These are phyloP conservation scores for Punctoribates punctum DNA, from an alignment of 2,888 invertebrate genomes.

Conservation along the genomic window DNA sequence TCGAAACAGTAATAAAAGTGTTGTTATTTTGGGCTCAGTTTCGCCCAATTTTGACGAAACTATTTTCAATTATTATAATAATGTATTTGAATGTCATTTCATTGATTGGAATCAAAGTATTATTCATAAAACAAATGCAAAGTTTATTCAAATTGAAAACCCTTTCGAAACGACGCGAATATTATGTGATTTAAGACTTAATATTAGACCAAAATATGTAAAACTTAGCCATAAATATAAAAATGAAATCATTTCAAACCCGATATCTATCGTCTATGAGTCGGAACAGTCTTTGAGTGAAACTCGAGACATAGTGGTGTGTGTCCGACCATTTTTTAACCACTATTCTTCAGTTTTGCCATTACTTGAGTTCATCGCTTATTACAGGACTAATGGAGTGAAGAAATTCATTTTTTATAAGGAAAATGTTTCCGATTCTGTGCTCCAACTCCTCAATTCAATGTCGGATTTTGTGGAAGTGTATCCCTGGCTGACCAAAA, in stretches of 20 bases:
- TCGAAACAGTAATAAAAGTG: too few species aligned
- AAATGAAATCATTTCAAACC: not conserved
- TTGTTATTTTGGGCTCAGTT: too few species aligned
- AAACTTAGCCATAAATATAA: not conserved
- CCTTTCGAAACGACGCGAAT: too few species aligned
- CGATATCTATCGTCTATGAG: not conserved
- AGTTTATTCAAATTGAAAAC: too few species aligned
- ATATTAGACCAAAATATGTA: too few species aligned
- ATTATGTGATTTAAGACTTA: too few species aligned
- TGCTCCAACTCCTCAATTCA: not conserved
- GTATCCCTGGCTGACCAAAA: not conserved
- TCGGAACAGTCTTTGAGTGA: not conserved
- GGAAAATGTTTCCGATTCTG: not conserved
- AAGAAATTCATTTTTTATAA: not conserved
- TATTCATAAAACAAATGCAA: too few species aligned
- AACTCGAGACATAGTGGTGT: not conserved
- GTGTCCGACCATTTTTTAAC: not conserved
- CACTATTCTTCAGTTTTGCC: not conserved
- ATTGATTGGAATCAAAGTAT: too few species aligned
- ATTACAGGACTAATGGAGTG: not conserved
- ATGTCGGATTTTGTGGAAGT: not conserved
- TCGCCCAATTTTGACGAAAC: too few species aligned
- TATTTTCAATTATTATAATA: too few species aligned
- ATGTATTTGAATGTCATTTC: too few species aligned
- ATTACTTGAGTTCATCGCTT: slow-evolving; percentile 12